Evolutionary conservation across 2,113 vertebrate species (phyloP).

Genomic region (Sapajus apella): DNA sequence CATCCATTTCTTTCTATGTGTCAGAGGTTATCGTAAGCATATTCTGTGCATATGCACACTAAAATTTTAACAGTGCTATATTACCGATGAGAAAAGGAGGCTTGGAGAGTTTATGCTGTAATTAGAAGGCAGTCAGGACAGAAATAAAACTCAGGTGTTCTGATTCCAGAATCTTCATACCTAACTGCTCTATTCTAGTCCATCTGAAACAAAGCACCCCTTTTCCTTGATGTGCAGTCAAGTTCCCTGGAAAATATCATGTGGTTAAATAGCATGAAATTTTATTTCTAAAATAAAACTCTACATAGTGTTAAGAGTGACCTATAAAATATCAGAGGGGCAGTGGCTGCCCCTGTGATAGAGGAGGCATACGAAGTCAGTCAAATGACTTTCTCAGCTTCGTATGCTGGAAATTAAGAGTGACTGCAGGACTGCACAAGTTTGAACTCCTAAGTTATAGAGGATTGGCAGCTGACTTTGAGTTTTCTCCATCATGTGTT

Average conservation of each 20-base stretch:
- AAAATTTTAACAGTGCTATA: background rate
- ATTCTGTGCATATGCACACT: background rate
- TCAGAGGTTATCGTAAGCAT: background rate
- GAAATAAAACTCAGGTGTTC: background rate
- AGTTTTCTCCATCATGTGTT: background rate
- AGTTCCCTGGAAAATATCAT: background rate
- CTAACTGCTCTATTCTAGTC: background rate
- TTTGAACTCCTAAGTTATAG: background rate
- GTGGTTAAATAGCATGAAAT: background rate
- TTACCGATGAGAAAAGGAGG: background rate
- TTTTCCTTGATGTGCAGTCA: background rate
- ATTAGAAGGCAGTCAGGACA: background rate
- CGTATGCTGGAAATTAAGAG: background rate
- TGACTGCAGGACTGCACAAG: background rate
- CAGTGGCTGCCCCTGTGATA: background rate
- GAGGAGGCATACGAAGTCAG: background rate
- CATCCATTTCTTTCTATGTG: background rate
- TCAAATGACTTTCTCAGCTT: background rate
- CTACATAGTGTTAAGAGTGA: background rate
- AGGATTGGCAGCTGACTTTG: background rate
- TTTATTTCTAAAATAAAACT: background rate
- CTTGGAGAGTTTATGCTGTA: background rate
- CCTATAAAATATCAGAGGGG: background rate
- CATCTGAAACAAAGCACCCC: background rate
- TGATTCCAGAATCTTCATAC: background rate